Base-by-base conservation (phyloP, 2,113 vertebrate species). In the Uropsilus gracilis region DNA sequence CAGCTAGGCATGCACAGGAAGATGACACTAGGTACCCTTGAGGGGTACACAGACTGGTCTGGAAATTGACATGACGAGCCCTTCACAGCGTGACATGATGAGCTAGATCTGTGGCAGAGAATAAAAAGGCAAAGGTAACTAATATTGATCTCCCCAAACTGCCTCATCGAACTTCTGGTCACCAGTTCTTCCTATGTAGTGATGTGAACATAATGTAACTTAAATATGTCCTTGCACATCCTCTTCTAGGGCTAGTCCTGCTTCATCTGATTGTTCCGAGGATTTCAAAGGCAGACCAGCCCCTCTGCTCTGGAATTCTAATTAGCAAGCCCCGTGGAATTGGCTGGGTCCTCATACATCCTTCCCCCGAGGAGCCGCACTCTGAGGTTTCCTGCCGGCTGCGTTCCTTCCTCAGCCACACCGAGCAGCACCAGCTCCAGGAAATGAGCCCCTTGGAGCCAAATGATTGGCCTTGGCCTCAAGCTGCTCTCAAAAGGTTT, bases 371-470 rank as follows among this genome's bases (percentile, higher is more conserved):
- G 76, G 76, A 93, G n/a, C 34, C 32, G 37, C 64, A 26, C 1
- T 44, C 48, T 78, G 42, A 5, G 48, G 42, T 76, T 53, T 78
- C 30, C 37, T 68, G 72, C 75, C 64, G 34, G 48, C 91, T 85
- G 61, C 1, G 6, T 68, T 17, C 26, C 34, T 66, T n/a, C 57
- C 28, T 50, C 46, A 69, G 73, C 78, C n/a, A 92, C 44, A 90
- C 53, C 87, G 97, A 93, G 57, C 69, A 37, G 57, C 53, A 91
- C 57, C 26, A 81, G 39, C 61, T 77, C 69, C 44, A 91, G 76
- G 93, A 95, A 97, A 92, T 91, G 81, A 92, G 34, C 66, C 76
- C 84, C 82, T 90, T 94, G 71, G 95, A 66, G 46, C 22, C 76
- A 42, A 93, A 69, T 85, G 39, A 73, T 93, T 82, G 71, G 86